Percentiles rank a stretch among this genome's conserved stretches.
Evolutionary conservation across 2,888 invertebrate genomes (phyloP).

Genomic region (Tromatobia lineatoria): DNA sequence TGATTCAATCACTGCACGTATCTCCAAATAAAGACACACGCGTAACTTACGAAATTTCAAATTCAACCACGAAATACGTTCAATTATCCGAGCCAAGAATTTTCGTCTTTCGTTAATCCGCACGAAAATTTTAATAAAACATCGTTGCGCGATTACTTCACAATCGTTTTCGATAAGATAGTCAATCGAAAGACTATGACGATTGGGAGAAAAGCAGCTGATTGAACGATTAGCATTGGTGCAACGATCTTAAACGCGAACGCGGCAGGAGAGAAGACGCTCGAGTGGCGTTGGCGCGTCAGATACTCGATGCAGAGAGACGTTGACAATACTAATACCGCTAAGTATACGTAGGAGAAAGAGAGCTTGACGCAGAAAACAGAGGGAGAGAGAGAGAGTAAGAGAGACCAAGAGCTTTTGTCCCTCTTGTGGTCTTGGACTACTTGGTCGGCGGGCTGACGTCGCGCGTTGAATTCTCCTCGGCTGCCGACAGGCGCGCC

Average conservation of each 20-base stretch:
- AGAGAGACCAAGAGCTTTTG: slow-evolving; percentile 10
- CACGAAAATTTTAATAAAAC: background rate
- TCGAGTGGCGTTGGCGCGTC: slow-evolving; percentile 3
- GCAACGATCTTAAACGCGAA: slow-evolving; percentile 51
- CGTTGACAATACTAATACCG: slow-evolving; percentile 17
- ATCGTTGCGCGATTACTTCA: background rate
- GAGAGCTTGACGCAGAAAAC: slow-evolving; percentile 41
- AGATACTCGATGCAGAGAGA: background rate
- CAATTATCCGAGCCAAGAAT: too few species aligned
- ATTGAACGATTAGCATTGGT: slow-evolving; percentile 34
- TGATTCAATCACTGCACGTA: background rate
- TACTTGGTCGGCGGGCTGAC: slow-evolving; percentile 36
- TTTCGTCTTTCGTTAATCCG: too few species aligned
- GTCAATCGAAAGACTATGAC: slow-evolving; percentile 30
- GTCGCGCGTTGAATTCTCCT: slow-evolving; percentile 51
- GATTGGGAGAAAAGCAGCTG: slow-evolving; percentile 16
- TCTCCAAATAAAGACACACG: background rate
- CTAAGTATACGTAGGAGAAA: slow-evolving; percentile 62
- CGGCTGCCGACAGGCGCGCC: slow-evolving; percentile 68
- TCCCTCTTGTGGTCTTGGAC: slow-evolving; percentile 1
- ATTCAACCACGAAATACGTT: background rate
- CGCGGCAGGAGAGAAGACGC: slow-evolving; percentile 34
- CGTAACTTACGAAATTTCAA: background rate
- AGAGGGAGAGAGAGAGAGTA: too few species aligned
- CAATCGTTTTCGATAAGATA: slow-evolving; percentile 14